phyloP scores from a whole-genome alignment of 2,797 vertebrate species.

The Esox masquinongy region DNA sequence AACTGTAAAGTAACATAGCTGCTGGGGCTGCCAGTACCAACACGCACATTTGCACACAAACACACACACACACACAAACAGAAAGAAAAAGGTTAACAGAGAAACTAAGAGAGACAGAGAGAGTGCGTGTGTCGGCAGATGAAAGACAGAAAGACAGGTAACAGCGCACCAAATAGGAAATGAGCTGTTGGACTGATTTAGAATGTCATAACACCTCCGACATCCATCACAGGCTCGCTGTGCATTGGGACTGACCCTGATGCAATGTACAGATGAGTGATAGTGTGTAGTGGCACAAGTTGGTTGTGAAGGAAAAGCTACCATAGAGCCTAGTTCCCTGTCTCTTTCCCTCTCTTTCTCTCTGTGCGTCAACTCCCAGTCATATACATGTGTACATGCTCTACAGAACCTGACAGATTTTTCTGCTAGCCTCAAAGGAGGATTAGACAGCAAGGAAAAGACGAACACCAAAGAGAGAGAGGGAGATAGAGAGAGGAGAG shows the following conservation, averaged over 20 bases:
- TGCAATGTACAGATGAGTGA: not conserved
- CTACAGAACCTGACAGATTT: slow-evolving; percentile 40
- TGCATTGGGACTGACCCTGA: not conserved
- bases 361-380: slow-evolving; percentile 26
- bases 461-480: slow-evolving; percentile 18
- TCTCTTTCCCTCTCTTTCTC: not conserved
- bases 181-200: not conserved
- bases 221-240: not conserved
- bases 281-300: not conserved
- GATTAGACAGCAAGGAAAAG: slow-evolving; percentile 36
- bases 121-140: slow-evolving; percentile 2
- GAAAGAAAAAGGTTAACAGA: slow-evolving; percentile 1
- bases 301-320: slow-evolving; percentile 1
- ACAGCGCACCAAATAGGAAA: slow-evolving; percentile 3
- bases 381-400: slow-evolving; percentile 22
- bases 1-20: slow-evolving; percentile 79
- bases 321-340: not conserved
- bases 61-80: slow-evolving; percentile 2
- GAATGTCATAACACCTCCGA: not conserved
- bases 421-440: slow-evolving; percentile 39
- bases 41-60: slow-evolving; percentile 63
- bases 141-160: slow-evolving; percentile 22
- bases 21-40: slow-evolving; percentile 85
- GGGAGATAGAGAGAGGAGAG: slow-evolving; percentile 53
- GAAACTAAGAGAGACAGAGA: slow-evolving; percentile 5